A percentile compares a stretch with the other conserved stretches of the same genome.
Evolutionary conservation across 1,140 invertebrate genomes (phyloP).

Genomic region (Dreissena rostriformis): DNA sequence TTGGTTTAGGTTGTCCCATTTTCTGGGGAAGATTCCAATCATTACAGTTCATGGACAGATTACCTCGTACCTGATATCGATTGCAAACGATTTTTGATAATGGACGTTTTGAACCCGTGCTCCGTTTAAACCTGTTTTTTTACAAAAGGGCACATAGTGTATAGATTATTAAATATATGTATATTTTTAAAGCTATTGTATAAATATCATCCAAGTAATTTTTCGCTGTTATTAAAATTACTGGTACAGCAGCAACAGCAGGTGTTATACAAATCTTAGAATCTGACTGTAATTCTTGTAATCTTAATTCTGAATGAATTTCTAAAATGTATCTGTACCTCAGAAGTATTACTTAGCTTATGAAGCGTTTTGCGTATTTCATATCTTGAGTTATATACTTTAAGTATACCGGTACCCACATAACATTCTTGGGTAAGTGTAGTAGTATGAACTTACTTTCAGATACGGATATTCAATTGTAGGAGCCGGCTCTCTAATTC

Average conservation of each 20-base stretch:
- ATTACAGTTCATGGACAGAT: slow-evolving; percentile 75
- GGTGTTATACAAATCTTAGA: too few species aligned
- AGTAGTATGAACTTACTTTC: slow-evolving; percentile 52
- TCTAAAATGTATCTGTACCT: too few species aligned
- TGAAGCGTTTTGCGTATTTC: too few species aligned
- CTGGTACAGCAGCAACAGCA: too few species aligned
- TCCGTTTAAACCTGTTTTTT: slow-evolving; percentile 93
- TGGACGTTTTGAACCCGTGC: slow-evolving; percentile 90
- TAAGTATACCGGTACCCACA: too few species aligned
- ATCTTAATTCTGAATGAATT: too few species aligned
- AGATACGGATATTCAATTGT: slow-evolving; percentile 94
- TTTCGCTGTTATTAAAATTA: too few species aligned
- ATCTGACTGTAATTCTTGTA: too few species aligned
- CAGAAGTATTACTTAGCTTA: too few species aligned
- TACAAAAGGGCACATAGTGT: slow-evolving; percentile 84
- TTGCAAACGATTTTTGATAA: slow-evolving; percentile 86
- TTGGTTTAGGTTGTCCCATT: slow-evolving; percentile 65
- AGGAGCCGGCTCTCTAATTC: slow-evolving; percentile 93
- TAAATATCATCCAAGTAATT: too few species aligned
- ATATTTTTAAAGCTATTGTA: neutral
- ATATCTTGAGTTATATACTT: too few species aligned
- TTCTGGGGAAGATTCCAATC: slow-evolving; percentile 60
- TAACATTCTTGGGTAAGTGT: neutral
- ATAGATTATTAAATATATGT: neutral
- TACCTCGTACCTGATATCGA: slow-evolving; percentile 87